Base-by-base conservation (phyloP, 1,140 invertebrate species). In the Drosophila varians region DNA sequence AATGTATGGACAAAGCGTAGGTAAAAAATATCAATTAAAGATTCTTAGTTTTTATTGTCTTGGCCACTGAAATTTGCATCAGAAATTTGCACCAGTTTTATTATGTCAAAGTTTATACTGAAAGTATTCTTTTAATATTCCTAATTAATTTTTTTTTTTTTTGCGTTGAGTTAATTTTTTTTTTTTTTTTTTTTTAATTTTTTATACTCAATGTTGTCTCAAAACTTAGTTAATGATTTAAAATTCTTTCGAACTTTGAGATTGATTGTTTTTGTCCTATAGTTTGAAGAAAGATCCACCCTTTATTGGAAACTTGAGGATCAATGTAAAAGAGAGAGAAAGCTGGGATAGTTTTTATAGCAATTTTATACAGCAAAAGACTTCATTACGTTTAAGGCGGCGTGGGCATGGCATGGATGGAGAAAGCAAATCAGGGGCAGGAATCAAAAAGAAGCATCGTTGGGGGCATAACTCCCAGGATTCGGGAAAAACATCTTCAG, bases 291-390 rank as follows among this genome's bases (percentile, higher is more conserved):
- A 25, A 43, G 38, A 54, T 18, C 28, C 60, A 45, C 21, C 46
- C 55, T 26, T 9, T 12, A 16, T 45, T 46, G 14, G 26, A 40
- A 31, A 48, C 36, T 12, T 3, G 46, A 38, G 43, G 46, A 65
- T 47, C 60, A 62, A 19, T 16, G 45, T n/a, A 12, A 12, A 4
- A 38, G 36, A 14, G 14, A 38, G 36, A 47, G 38, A 73, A 57
- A 72, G 48, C 68, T 72, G 69, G 79, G 60, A 76, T 80, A 77
- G 66, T 82, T 86, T 86, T 80, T 86, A 86, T 86, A 86, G 77
- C 73, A 86, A 82, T 87, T 87, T 82, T 87, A 88, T 83, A 87
- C 82, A 82, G 77, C 77, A 87, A 75, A 87, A 87, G 82, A 87
- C 82, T 87, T 87, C 86, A 87, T 69, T 82, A 87, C 52, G 43